phyloP scores from a whole-genome alignment of 1,140 invertebrate species.

The Papilio helenus region DNA sequence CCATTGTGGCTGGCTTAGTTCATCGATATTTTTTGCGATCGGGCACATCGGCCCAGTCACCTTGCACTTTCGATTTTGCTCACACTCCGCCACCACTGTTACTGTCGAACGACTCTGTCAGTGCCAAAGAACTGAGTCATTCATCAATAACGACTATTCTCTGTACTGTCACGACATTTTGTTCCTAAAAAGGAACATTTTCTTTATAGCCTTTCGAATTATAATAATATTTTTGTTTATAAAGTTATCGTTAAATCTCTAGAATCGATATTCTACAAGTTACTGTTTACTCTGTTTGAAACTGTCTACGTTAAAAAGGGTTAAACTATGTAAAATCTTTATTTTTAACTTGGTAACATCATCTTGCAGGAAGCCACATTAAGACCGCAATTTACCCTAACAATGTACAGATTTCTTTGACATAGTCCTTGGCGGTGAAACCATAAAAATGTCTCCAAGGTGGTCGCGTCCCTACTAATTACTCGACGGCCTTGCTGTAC shows the following conservation, averaged over 20 bases:
- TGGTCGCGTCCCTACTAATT: slow-evolving; percentile 59
- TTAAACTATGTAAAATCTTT: slow-evolving; percentile 2
- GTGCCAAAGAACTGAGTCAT: slow-evolving; percentile 33
- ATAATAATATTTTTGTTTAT: neutral
- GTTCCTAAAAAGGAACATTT: neutral
- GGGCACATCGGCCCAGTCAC: slow-evolving; percentile 59
- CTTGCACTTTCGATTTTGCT: slow-evolving; percentile 71
- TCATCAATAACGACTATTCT: slow-evolving; percentile 30
- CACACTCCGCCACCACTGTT: slow-evolving; percentile 31
- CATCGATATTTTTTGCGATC: slow-evolving; percentile 59
- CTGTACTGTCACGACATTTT: slow-evolving; percentile 27
- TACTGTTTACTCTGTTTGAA: neutral
- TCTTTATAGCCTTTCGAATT: too few species aligned
- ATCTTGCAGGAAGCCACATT: slow-evolving; percentile 29
- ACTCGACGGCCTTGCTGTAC: slow-evolving; percentile 57
- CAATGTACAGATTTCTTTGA: slow-evolving; percentile 46
- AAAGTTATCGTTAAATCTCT: neutral
- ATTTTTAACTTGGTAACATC: slow-evolving; percentile 12
- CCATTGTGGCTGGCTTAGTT: slow-evolving; percentile 49
- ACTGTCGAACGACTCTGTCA: slow-evolving; percentile 32
- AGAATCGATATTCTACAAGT: neutral
- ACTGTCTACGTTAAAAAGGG: neutral
- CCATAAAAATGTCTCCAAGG: slow-evolving; percentile 65
- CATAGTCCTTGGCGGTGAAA: slow-evolving; percentile 58
- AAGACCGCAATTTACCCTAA: slow-evolving; percentile 53